Conservation (phyloP, 2,888 invertebrate species). For the Taphrorychus bicolor region DNA sequence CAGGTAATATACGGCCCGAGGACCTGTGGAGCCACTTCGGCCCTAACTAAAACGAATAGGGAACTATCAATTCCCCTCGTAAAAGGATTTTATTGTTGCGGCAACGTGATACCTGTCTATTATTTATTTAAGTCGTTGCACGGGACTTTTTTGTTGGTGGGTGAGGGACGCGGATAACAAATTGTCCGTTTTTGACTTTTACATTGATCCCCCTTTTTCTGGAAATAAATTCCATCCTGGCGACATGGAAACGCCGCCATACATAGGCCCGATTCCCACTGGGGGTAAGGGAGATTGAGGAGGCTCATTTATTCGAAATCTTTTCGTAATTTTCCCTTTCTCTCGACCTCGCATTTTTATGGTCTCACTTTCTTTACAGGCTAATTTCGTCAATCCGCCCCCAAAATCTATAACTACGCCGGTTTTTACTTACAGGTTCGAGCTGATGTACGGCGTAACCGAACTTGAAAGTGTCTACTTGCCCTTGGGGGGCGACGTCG, state of each 20-base stretch:
- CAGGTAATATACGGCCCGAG: slow-evolving; percentile 34
- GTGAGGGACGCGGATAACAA: slow-evolving; percentile 19
- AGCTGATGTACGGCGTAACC: slow-evolving; percentile 85
- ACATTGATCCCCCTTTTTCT: slow-evolving; percentile 37
- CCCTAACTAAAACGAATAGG: slow-evolving; percentile 25
- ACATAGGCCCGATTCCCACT: slow-evolving; percentile 35
- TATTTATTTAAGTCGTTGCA: slow-evolving; percentile 4
- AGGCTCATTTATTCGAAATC: slow-evolving; percentile 31
- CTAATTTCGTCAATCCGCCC: neutral
- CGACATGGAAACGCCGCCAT: slow-evolving; percentile 35
- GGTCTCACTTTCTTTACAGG: neutral
- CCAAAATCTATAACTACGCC: neutral
- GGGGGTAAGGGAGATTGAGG: slow-evolving; percentile 31
- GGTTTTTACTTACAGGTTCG: slow-evolving; percentile 70
- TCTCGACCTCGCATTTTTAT: slow-evolving; percentile 20
- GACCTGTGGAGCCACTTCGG: slow-evolving; percentile 34
- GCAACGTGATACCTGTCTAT: slow-evolving; percentile 3
- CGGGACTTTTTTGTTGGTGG: neutral
- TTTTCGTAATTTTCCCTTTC: slow-evolving; percentile 34
- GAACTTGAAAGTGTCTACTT: slow-evolving; percentile 82
- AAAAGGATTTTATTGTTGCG: slow-evolving; percentile 4
- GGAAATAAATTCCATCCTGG: slow-evolving; percentile 39
- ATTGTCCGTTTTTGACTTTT: slow-evolving; percentile 36
- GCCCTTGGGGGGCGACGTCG: slow-evolving; percentile 68
- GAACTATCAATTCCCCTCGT: slow-evolving; percentile 12